These are phyloP conservation scores for Erannis defoliaria DNA, from an alignment of 2,888 invertebrate species.

Conservation along the genomic window DNA sequence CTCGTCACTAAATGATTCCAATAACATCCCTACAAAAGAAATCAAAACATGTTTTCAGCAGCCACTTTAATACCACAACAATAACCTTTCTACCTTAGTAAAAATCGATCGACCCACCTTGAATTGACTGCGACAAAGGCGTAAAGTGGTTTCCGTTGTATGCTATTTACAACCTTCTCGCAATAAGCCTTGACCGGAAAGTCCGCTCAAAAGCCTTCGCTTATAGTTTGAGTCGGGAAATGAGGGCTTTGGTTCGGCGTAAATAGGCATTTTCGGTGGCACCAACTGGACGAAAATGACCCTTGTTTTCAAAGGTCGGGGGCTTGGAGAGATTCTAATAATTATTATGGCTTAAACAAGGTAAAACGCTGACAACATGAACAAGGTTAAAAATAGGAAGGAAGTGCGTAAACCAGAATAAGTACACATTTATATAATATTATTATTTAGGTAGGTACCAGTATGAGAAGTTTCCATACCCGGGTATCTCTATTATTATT, in stretches of 20 bases:
- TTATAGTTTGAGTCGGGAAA: conserved; percentile 39
- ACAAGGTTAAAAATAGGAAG: background rate
- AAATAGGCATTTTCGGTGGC: conserved; percentile 24
- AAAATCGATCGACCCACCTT: conserved; percentile 16
- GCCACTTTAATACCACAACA: conserved; percentile 26
- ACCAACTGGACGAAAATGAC: conserved; percentile 11
- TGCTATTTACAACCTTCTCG: conserved; percentile 45
- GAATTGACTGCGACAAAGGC: conserved; percentile 46
- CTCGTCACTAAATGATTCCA: conserved; percentile 17
- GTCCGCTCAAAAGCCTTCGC: conserved; percentile 44
- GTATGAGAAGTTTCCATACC: too few species aligned
- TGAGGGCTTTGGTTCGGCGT: conserved; percentile 21
- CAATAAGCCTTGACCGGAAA: conserved; percentile 50
- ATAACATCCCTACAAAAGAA: conserved; percentile 19
- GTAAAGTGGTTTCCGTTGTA: conserved; percentile 48
- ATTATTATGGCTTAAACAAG: conserved; percentile 10
- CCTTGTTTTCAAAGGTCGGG: conserved; percentile 20
- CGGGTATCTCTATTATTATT: too few species aligned
- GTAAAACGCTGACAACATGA: background rate
- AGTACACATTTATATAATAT: too few species aligned
- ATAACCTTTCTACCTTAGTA: conserved; percentile 18
- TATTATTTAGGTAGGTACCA: too few species aligned
- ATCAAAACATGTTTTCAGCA: conserved; percentile 23
- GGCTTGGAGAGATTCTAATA: background rate
- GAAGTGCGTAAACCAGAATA: background rate